Base-by-base conservation (phyloP, 2,113 vertebrate species). In the Albula glossodonta region DNA sequence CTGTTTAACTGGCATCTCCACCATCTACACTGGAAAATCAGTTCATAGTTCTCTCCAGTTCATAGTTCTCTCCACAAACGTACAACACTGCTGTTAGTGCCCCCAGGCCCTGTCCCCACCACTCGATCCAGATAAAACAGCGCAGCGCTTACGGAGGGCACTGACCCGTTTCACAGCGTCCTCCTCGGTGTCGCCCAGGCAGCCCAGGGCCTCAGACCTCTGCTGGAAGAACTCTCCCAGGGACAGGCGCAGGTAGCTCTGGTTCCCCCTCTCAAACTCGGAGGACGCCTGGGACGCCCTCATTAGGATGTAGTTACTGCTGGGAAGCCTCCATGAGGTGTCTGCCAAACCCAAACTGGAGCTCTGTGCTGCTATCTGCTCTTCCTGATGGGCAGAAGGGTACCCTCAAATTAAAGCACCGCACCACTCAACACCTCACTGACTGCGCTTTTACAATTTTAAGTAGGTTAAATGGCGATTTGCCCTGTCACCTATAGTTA, bases 171-270 rank as follows among this genome's bases (percentile, higher is more conserved):
- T 99, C 80, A 98, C 93, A 82, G 87, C 88, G 82, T 93, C 90
- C 51, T 91, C 87, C 49, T 93, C 95, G 11, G 0, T 50, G 19
- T 19, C 88, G 83, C 97, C 97, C 77, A 99, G 96, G 89, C 97
- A 97, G 82, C 98, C 98, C 31, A 99, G 94, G 86, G 98, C 98
- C 95, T 98, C 98, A 12, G 98, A 99, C 79, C 97, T 96, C 88
- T 97, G 96, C 84, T 95, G 95, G 90, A 99, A 98, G 88, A 99
- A 99, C 86, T 99, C 96, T 4, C 98, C 98, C 49, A 99, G 90
- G 86, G 98, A 98, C 12, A 99, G 95, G 2, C 93, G 96, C 88
- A 98, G 93, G 48, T 98, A 99, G 90, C 96, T 98, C 87, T 96
- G 96, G 93, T 96, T 94, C 4, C 93, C 94, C 86, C 93, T 93